phyloP scores from a whole-genome alignment of 1,140 invertebrate genomes.

The Drosophila cardini region DNA sequence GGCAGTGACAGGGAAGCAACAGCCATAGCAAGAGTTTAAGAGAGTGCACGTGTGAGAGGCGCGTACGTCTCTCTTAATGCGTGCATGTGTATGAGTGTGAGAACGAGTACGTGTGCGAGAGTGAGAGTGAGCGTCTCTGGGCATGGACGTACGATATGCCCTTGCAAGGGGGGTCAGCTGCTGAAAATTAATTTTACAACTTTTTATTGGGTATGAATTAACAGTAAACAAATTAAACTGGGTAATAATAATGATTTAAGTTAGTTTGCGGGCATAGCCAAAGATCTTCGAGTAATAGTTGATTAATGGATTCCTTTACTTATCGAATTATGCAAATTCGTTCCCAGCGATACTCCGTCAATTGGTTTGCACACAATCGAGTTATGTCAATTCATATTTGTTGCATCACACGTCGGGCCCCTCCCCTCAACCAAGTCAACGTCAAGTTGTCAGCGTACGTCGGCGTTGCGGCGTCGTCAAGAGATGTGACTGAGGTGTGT shows the following conservation, averaged over 20 bases:
- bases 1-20: constrained; percentile 61
- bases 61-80: constrained; percentile 15
- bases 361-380: constrained; percentile 53
- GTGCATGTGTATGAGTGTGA: constrained; percentile 1
- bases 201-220: too few species aligned
- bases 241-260: neutral
- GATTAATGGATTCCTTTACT: constrained; percentile 13
- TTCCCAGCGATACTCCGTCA: constrained; percentile 31
- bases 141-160: constrained; percentile 51
- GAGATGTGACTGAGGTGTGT: neutral
- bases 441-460: constrained; percentile 19
- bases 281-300: neutral
- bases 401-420: constrained; percentile 35
- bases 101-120: constrained; percentile 10
- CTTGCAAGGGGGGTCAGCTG: constrained; percentile 29
- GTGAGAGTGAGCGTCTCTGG: constrained; percentile 43
- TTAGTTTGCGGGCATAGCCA: neutral
- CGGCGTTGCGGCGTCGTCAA: neutral
- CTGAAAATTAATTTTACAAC: too few species aligned
- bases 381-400: constrained; percentile 49
- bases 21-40: constrained; percentile 57
- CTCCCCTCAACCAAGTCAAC: constrained; percentile 13
- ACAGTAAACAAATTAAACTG: too few species aligned
- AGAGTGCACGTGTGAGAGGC: constrained; percentile 41
- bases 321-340: constrained; percentile 31